A percentile compares a stretch with the other conserved stretches of the same genome.
Conservation (phyloP, 2,797 vertebrate species). For the Syngnathus rostellatus region DNA sequence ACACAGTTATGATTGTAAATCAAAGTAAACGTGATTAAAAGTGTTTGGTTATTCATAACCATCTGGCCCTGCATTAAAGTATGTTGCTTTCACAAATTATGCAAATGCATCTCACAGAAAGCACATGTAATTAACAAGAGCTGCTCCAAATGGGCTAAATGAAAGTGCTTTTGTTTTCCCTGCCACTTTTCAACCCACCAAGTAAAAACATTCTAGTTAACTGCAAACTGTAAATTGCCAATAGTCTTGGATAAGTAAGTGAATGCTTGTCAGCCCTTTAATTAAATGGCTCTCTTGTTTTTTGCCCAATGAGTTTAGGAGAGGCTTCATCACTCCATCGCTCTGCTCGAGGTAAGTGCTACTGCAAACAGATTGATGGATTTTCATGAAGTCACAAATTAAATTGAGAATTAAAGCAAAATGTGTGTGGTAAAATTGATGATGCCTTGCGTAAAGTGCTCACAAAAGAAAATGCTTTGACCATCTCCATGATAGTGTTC, state of each 20-base stretch:
- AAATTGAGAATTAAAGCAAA: not conserved
- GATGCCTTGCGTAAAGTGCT: not conserved
- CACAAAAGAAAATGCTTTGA: not conserved
- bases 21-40: constrained; percentile 8
- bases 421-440: not conserved
- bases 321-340: not conserved
- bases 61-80: constrained; percentile 7
- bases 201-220: constrained; percentile 1
- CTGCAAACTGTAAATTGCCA: not conserved
- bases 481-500: not conserved
- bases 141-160: constrained; percentile 5
- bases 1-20: constrained; percentile 6
- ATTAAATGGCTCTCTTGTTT: not conserved
- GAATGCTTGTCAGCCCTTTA: not conserved
- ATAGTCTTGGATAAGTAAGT: not conserved
- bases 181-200: constrained; percentile 2
- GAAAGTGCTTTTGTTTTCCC: constrained; percentile 5
- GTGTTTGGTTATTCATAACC: constrained; percentile 8
- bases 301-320: not conserved
- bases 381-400: not conserved
- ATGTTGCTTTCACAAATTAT: constrained; percentile 5
- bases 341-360: not conserved
- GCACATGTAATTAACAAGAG: not conserved
- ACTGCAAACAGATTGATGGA: constrained; percentile 1
- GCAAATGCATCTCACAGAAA: constrained; percentile 5